phyloP scores from a whole-genome alignment of 2,888 invertebrate species.

The Chymomyza procnemis region DNA sequence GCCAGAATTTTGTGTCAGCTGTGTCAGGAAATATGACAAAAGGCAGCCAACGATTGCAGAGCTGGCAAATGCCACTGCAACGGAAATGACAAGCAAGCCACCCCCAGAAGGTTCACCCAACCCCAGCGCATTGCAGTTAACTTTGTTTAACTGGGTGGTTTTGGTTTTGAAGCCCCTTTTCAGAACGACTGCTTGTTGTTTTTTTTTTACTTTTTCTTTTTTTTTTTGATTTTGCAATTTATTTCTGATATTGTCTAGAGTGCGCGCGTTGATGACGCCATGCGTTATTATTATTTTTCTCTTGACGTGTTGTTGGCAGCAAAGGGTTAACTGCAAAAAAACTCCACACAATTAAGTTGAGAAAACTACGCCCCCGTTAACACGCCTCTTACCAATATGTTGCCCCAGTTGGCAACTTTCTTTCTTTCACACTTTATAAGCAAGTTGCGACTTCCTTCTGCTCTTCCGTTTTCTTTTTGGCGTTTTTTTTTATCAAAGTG shows the following conservation, averaged over 20 bases:
- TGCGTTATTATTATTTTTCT: constrained; percentile 31
- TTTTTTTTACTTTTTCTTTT: constrained; percentile 22
- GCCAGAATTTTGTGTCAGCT: constrained; percentile 17
- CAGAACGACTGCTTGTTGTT: constrained; percentile 1
- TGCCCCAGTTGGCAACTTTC: constrained; percentile 6
- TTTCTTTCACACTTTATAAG: constrained; percentile 53
- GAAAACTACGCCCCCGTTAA: not conserved
- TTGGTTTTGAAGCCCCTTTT: not conserved
- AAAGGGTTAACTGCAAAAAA: constrained; percentile 44
- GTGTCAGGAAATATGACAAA: constrained; percentile 26
- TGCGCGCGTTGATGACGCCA: constrained; percentile 48
- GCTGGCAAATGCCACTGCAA: constrained; percentile 42
- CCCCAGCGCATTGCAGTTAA: constrained; percentile 16
- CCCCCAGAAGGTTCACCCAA: constrained; percentile 24
- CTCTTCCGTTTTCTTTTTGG: constrained; percentile 18
- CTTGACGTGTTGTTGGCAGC: not conserved
- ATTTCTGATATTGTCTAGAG: constrained; percentile 14
- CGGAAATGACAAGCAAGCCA: constrained; percentile 44
- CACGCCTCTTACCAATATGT: not conserved
- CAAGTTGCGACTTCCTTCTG: constrained; percentile 60
- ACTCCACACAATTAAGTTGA: constrained; percentile 51
- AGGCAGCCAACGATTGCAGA: constrained; percentile 45
- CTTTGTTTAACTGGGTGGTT: not conserved
- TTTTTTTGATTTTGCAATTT: constrained; percentile 24
- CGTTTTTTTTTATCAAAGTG: constrained; percentile 46